Percentiles rank a stretch among this genome's conserved stretches.
Evolutionary conservation across 2,888 invertebrate species (phyloP).

Genomic region (Microchrysa polita): DNA sequence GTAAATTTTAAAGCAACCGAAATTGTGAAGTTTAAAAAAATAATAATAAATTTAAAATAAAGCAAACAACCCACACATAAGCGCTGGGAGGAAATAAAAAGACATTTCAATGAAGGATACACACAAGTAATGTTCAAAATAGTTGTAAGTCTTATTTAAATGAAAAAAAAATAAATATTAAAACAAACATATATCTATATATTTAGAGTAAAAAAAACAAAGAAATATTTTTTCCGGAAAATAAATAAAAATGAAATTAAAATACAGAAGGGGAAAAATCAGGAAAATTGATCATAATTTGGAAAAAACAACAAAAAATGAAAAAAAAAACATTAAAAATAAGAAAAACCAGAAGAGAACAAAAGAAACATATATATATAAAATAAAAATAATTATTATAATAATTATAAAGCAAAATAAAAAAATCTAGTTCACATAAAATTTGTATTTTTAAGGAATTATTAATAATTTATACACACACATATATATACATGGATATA

Average conservation of each 20-base stretch:
- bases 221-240: not conserved
- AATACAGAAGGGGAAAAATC: no score
- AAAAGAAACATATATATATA: constrained; percentile 3
- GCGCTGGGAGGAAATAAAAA: no score
- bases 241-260: no score
- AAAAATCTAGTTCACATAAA: constrained; percentile 20
- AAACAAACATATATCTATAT: not conserved
- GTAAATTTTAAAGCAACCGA: no score
- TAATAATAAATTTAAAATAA: no score
- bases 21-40: no score
- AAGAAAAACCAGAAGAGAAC: not conserved
- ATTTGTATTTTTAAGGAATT: constrained; percentile 28
- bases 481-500: not conserved
- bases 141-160: constrained; percentile 28
- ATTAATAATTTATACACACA: constrained; percentile 3
- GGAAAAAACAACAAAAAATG: not conserved
- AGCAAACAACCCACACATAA: no score
- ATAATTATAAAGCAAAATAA: no score
- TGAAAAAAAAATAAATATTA: not conserved
- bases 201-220: not conserved
- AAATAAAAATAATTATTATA: not conserved
- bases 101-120: constrained; percentile 28
- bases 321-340: not conserved
- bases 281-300: no score
- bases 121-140: constrained; percentile 45